Base-by-base conservation (phyloP, 2,113 vertebrate species). In the Corythornis vintsioides region DNA sequence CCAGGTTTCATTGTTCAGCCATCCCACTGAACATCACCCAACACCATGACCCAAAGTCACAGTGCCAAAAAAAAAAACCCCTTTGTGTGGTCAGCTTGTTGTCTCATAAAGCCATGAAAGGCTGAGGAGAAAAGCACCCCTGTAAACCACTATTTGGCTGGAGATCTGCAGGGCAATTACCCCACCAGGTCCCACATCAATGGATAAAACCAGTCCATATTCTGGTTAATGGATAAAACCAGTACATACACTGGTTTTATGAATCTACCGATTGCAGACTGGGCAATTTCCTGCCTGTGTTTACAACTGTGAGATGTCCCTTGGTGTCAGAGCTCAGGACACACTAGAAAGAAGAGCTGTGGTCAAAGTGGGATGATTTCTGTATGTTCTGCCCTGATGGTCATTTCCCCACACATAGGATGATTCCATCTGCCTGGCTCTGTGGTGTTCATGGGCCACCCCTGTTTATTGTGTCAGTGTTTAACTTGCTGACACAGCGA, bases 391-490 rank as follows among this genome's bases (percentile, higher is more conserved):
- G 60, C 60, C 35, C 52, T 8, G 7, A 38, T 29, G 82, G 64
- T 50, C 28, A 1, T 33, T 35, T 74, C 56, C 67, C 85, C 57
- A 38, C 1, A 0, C 13, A 70, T 18, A 29, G 83, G 45, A 42
- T 0, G 26, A 38, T 21, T 72, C 28, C 22, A 31, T 78, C 50
- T 56, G 24, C 33, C 0, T 3, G 40, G 45, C 13, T 29, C 28
- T 20, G 65, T 7, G 0, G 6, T 2, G 11, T 3, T n/a, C 2
- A 0, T 9, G 48, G 92, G 42, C 38, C 35, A n/a, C 12, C 7
- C 16, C 52, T 29, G n/a, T 16, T 69, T 57, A 3, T 3, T 24
- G 43, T 15, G 29, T 17, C 7, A 0, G 15, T 8, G 33, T 74
- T 70, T 26, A 50, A n/a, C 9, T 38, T 28, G 11, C 8, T 1